Conservation (phyloP, 2,888 invertebrate genomes). For the Bugula neritina region DNA sequence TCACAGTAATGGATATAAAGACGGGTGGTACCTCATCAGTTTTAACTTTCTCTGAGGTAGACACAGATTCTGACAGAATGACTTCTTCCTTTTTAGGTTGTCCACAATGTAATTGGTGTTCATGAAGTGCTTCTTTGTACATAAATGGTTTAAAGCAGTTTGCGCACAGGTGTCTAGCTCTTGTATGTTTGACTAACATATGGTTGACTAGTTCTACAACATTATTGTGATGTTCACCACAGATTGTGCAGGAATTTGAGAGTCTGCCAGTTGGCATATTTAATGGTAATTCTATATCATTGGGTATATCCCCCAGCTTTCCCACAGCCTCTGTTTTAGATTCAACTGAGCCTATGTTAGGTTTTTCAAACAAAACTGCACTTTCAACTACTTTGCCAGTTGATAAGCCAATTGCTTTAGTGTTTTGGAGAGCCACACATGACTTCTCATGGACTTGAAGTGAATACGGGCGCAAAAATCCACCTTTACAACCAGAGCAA, state of each 20-base stretch:
- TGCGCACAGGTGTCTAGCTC: not conserved
- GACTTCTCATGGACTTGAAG: not conserved
- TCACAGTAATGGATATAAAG: too few species aligned
- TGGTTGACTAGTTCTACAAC: not conserved
- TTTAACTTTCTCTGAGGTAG: too few species aligned
- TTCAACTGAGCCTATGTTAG: too few species aligned
- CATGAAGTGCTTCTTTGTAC: not conserved
- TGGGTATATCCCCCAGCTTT: not conserved
- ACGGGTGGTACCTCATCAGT: too few species aligned
- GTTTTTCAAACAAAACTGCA: too few species aligned
- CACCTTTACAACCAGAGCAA: not conserved
- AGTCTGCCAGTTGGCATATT: not conserved
- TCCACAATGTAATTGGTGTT: slow-evolving; percentile 3
- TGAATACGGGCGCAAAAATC: not conserved
- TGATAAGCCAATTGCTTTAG: not conserved
- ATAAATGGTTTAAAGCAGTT: not conserved
- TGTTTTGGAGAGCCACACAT: not conserved
- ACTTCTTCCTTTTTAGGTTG: not conserved
- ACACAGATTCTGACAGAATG: too few species aligned
- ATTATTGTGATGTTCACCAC: not conserved
- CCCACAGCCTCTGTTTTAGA: not conserved
- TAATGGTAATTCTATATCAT: not conserved
- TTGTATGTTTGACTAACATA: not conserved
- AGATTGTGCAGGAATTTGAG: not conserved
- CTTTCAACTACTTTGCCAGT: not conserved